Evolutionary conservation across 2,888 invertebrate species (phyloP).

Genomic region (Proisotoma minuta): DNA sequence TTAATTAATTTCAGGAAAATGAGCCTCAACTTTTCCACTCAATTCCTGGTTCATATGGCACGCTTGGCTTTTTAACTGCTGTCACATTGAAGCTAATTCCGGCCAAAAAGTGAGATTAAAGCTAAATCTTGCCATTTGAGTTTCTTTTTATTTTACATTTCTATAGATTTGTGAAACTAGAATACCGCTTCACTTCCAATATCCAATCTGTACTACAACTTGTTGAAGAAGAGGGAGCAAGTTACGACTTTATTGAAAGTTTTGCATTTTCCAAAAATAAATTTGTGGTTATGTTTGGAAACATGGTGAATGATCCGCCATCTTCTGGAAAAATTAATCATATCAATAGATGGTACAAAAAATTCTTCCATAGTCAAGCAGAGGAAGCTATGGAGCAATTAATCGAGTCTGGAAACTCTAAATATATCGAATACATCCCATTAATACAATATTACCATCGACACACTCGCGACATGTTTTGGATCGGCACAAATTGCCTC

Average conservation of each 20-base stretch:
- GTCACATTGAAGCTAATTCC: neutral
- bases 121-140: too few species aligned
- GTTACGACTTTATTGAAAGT: neutral
- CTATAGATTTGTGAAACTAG: too few species aligned
- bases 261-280: neutral
- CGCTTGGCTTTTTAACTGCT: neutral
- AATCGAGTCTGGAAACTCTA: neutral
- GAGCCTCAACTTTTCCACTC: neutral
- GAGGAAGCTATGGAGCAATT: too few species aligned
- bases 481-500: neutral
- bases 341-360: slow-evolving; percentile 1
- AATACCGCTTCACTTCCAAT: neutral
- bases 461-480: neutral
- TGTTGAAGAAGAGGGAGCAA: neutral
- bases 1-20: neutral
- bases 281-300: neutral
- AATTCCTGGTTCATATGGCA: neutral
- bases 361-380: neutral
- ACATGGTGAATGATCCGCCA: neutral
- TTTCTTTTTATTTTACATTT: too few species aligned
- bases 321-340: neutral
- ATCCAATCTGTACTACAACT: too few species aligned
- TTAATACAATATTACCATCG: neutral
- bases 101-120: neutral
- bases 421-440: neutral